Evolutionary conservation across 2,797 vertebrate species (phyloP).

Genomic region (Dallia pectoralis): DNA sequence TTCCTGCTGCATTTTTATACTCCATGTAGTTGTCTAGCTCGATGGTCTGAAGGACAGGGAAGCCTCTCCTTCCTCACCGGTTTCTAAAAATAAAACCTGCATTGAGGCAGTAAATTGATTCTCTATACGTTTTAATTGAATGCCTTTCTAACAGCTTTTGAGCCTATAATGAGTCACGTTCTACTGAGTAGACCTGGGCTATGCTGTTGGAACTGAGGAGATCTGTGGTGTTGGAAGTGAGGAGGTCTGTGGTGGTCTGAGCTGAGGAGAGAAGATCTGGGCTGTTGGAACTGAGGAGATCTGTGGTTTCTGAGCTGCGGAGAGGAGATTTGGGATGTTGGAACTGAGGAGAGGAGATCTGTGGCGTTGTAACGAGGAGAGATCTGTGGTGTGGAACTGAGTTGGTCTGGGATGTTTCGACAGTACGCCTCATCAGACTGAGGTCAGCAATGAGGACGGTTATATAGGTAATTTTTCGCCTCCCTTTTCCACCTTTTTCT

Average conservation of each 20-base stretch:
- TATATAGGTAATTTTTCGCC: not conserved
- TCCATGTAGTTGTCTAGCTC: not conserved
- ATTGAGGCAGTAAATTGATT: not conserved
- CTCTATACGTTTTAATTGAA: not conserved
- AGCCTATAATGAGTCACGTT: not conserved
- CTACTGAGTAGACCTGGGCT: not conserved
- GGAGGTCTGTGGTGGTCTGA: too few species aligned
- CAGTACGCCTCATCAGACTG: not conserved
- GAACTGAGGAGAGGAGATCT: too few species aligned
- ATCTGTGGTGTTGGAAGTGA: not conserved
- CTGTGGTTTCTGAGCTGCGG: too few species aligned
- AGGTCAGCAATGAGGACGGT: not conserved
- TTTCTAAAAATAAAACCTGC: not conserved
- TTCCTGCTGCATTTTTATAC: not conserved
- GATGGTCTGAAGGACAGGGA: not conserved
- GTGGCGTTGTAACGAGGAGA: too few species aligned
- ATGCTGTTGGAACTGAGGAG: not conserved
- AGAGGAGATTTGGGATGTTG: too few species aligned
- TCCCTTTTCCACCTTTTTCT: not conserved
- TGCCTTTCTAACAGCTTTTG: not conserved
- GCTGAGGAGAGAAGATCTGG: too few species aligned
- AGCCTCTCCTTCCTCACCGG: not conserved
- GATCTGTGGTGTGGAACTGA: too few species aligned
- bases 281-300: too few species aligned
- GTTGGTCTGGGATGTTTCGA: too few species aligned